Evolutionary conservation across 2,113 vertebrate genomes (phyloP).

Genomic region (Alouatta palliata): DNA sequence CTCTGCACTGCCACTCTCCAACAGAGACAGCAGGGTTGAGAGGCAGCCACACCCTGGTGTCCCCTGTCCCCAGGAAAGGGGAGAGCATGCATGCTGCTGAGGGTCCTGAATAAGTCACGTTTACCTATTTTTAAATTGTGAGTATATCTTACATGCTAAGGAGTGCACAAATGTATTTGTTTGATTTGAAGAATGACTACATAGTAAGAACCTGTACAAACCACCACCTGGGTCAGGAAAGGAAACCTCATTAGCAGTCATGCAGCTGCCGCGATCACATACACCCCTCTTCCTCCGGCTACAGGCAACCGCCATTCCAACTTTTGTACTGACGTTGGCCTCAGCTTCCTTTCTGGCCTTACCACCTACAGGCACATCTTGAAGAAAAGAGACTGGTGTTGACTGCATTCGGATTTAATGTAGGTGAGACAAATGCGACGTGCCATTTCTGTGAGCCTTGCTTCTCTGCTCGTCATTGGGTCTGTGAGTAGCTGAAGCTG

Average conservation of each 20-base stretch:
- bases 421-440: neutral
- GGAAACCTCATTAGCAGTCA: neutral
- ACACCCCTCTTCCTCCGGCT: neutral
- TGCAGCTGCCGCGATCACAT: neutral
- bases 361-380: neutral
- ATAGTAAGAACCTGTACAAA: neutral
- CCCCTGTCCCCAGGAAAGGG: neutral
- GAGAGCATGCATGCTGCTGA: accelerated
- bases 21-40: neutral
- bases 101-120: neutral
- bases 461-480: neutral
- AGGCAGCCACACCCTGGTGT: neutral
- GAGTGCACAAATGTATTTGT: neutral
- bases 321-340: neutral
- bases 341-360: neutral
- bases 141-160: neutral
- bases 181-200: neutral
- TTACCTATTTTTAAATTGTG: neutral
- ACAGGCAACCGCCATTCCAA: neutral
- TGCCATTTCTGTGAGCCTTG: neutral
- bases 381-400: neutral
- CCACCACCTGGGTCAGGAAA: neutral
- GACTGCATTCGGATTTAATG: accelerated
- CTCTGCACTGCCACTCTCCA: neutral
- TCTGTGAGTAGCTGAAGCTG: neutral